Evolutionary conservation across 2,113 vertebrate genomes (phyloP).

Genomic region (Sceloporus tristichus): DNA sequence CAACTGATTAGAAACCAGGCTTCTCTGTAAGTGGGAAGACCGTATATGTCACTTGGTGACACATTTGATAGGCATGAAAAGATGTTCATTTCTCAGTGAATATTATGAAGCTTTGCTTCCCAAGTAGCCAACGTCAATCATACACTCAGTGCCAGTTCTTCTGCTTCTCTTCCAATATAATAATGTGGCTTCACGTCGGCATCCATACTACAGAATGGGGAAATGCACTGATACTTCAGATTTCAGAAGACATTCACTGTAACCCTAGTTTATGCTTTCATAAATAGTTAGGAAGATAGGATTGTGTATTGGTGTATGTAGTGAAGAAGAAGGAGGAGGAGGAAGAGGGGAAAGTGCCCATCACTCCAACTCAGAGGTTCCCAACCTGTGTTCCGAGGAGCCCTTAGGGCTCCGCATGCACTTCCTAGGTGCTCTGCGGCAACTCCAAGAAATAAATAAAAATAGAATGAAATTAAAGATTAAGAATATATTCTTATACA

Average conservation of each 20-base stretch:
- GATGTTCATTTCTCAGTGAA: conserved; percentile 29
- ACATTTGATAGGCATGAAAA: conserved; percentile 33
- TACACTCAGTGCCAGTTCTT: not conserved
- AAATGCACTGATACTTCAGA: not conserved
- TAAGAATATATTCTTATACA: too few species aligned
- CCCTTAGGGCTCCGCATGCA: too few species aligned
- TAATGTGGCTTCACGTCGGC: not conserved
- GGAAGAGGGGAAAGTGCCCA: not conserved
- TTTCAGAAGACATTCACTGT: fast-evolving
- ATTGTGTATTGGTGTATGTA: too few species aligned
- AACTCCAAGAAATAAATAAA: too few species aligned
- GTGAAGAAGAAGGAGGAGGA: too few species aligned
- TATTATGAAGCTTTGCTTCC: conserved; percentile 24
- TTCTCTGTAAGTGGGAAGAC: conserved; percentile 28
- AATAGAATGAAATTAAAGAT: too few species aligned
- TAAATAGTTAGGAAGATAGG: not conserved
- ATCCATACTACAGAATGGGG: conserved; percentile 6
- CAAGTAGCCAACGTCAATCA: conserved; percentile 26
- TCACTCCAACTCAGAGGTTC: not conserved
- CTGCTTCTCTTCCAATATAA: conserved; percentile 9
- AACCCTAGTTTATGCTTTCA: too few species aligned
- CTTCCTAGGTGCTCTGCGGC: too few species aligned
- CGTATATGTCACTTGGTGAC: conserved; percentile 24
- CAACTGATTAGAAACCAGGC: not conserved
- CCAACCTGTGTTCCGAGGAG: too few species aligned